Percentiles rank a stretch among this genome's conserved stretches.
phyloP scores from a whole-genome alignment of 2,888 invertebrate species.

The Acanthoscelides obtectus region DNA sequence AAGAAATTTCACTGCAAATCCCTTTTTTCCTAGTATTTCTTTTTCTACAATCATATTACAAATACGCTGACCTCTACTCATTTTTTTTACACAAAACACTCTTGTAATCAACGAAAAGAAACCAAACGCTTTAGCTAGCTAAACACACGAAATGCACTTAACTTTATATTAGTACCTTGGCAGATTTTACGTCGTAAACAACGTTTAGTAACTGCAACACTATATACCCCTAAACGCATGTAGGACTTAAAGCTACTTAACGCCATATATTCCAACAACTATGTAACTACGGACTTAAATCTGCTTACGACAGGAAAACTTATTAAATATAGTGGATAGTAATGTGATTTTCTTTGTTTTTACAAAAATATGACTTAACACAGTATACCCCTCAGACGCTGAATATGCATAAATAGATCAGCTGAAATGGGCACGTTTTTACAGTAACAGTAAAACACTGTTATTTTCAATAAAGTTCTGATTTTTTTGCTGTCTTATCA shows the following conservation, averaged over 20 bases:
- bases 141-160: not conserved
- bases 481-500: no score
- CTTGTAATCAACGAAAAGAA: not conserved
- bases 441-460: no score
- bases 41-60: no score
- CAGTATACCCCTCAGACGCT: no score
- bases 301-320: not conserved
- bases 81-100: no score
- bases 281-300: not conserved
- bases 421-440: no score
- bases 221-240: not conserved
- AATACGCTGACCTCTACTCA: no score
- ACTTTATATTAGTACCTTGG: not conserved
- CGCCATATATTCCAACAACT: not conserved
- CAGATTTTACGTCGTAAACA: not conserved
- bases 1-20: no score
- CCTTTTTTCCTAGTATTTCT: no score
- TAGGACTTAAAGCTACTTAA: not conserved
- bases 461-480: no score
- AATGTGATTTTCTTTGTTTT: not conserved
- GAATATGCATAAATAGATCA: no score
- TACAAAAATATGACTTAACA: no score
- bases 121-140: not conserved
- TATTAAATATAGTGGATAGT: not conserved
- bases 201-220: not conserved